Base-by-base conservation (phyloP, 2,797 vertebrate species). In the Helostoma temminkii region DNA sequence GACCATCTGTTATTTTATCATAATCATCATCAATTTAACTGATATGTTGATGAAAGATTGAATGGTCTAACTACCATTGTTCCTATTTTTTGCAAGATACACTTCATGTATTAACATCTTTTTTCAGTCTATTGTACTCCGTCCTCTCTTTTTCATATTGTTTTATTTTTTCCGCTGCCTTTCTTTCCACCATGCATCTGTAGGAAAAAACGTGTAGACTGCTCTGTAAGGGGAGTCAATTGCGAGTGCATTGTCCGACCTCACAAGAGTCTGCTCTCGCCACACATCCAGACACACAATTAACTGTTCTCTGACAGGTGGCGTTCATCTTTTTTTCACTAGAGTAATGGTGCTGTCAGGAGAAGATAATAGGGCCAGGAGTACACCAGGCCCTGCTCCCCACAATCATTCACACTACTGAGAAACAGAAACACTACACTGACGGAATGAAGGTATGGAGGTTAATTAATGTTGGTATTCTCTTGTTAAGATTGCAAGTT, bases 311-410 rank as follows among this genome's bases (percentile, higher is more conserved):
- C 87, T 97, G 97, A 98, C 97, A 97, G 96, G 95, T 96, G 96
- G 95, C 94, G 94, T 99, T 96, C 96, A 98, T 98, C 97, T 98
- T 97, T 96, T 94, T 94, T 92, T 58, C 85, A 92, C 93, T 89
- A 94, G 96, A 97, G 96, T 98, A 98, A 99, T 99, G 96, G 95
- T 95, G 93, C 95, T 98, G 97, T 97, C 97, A 96, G 89, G 92
- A 80, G 87, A 93, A 96, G 96, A 97, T 98, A 98, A 99, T 97
- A 96, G 95, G 94, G 93, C 94, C 92, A 92, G 93, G 90, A 88
- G 91, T 90, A 91, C 66, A 85, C 62, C 78, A 24, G 84, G 66
- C 68, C 81, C 59, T 43, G 48, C 56, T 78, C 69, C 76, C 70
- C 63, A 73, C 76, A 82, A 87, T 88, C 76, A 86, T 64, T 90